Conservation (phyloP, 2,113 vertebrate species). For the Rhombomys opimus region DNA sequence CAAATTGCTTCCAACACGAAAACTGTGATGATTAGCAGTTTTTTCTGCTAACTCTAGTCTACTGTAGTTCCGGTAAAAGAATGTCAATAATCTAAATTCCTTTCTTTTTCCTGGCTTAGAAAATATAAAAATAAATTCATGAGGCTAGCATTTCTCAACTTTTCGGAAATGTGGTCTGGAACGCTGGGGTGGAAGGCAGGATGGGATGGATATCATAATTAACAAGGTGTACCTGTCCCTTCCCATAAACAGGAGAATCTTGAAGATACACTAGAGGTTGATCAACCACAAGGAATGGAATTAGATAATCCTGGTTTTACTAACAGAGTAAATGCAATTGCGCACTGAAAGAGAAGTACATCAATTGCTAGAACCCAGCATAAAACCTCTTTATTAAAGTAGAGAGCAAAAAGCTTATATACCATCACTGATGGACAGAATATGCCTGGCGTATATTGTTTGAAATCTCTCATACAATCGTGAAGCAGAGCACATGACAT, state of each 20-base stretch:
- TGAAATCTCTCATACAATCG: constrained; percentile 16
- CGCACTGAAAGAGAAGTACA: background rate
- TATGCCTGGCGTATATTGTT: constrained; percentile 1
- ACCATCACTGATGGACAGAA: constrained; percentile 6
- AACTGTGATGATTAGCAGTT: constrained; percentile 79
- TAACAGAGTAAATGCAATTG: background rate
- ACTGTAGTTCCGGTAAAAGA: constrained; percentile 78
- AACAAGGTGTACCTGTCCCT: constrained; percentile 14
- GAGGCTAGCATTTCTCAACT: constrained; percentile 77
- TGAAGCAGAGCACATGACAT: constrained; percentile 12
- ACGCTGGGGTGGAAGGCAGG: constrained; percentile 30
- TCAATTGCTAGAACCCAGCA: constrained; percentile 24
- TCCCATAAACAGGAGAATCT: background rate
- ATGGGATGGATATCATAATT: background rate
- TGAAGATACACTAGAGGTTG: background rate
- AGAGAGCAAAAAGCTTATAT: background rate
- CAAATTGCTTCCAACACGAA: constrained; percentile 81
- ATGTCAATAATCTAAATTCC: constrained; percentile 71
- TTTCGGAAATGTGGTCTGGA: constrained; percentile 67
- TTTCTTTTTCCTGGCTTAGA: constrained; percentile 60
- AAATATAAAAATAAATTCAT: constrained; percentile 79
- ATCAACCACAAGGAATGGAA: constrained; percentile 48
- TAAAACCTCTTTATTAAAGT: constrained; percentile 28
- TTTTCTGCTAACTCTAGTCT: constrained; percentile 77
- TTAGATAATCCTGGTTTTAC: constrained; percentile 22